Evolutionary conservation across 2,113 vertebrate genomes (phyloP), one percentile per base, ranked within the genome.

Genomic region (Geococcyx californianus): DNA sequence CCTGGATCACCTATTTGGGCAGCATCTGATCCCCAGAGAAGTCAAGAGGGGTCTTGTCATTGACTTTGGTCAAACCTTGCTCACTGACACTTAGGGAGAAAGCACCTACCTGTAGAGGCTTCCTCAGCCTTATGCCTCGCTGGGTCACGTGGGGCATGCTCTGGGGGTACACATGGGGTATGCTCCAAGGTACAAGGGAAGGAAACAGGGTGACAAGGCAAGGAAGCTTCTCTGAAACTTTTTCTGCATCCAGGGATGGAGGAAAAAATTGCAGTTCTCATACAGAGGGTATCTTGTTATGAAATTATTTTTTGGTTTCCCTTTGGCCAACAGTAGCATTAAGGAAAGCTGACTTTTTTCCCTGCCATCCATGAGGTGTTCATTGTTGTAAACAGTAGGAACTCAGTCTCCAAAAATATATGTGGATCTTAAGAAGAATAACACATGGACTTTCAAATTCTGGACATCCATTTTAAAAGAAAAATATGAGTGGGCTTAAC

Each of bases 361-460:
- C 73, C 74, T 79, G 29, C 26, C 40, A 89, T 91, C 64, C 66
- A 81, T 72, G 88, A 95, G 76, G 60, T 88, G 92, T 82, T 96
- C 94, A 84, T 96, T 93, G 87, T 55, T 82, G 28, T 69, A 92
- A 97, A 92, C 74, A 91, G 94, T 80, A 88, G 89, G 70, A 94
- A 85, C 17, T 84, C 75, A 67, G 90, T 95, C 84, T 94, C 88
- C 79, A 91, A 91, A 93, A 94, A 85, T 94, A 90, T 54, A 89
- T 87, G 78, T 93, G 42, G 67, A 86, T 94, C 89, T 92, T 93
- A 94, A 90, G 44, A 95, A 95, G 73, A 93, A 93, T 89, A 95
- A 95, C 59, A 79, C 58, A 76, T 1, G 1, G 40, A 66, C 63
- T 66, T 97, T 89, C 44, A 92, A 96, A 87, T 64, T 91, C 80